Conservation (phyloP, 2,888 invertebrate species). For the Cryptus viduatorius region DNA sequence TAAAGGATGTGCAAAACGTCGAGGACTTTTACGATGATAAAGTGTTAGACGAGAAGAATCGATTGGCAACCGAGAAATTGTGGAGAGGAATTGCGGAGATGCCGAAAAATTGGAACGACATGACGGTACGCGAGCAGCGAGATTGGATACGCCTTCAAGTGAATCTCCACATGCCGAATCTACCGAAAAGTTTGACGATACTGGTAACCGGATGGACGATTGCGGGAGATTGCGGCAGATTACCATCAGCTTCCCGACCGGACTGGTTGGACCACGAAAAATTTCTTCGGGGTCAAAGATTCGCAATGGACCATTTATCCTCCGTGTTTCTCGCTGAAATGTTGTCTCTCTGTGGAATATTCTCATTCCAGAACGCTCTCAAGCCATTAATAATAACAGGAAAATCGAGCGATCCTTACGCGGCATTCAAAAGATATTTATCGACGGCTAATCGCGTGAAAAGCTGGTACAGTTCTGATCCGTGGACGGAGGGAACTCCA, state of each 20-base stretch:
- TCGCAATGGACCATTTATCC: slow-evolving; percentile 83
- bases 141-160: slow-evolving; percentile 33
- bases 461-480: slow-evolving; percentile 86
- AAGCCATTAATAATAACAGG: slow-evolving; percentile 85
- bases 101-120: slow-evolving; percentile 55
- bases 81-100: slow-evolving; percentile 8
- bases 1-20: too few relatives aligned
- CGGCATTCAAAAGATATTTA: slow-evolving; percentile 85
- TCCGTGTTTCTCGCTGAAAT: slow-evolving; percentile 82
- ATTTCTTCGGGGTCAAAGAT: slow-evolving; percentile 84
- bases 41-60: slow-evolving; percentile 5
- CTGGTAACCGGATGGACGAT: slow-evolving; percentile 47
- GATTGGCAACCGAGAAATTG: slow-evolving; percentile 1
- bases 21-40: slow-evolving; percentile 5
- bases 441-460: slow-evolving; percentile 84
- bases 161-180: not conserved
- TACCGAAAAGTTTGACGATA: slow-evolving; percentile 60
- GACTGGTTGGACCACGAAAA: slow-evolving; percentile 84
- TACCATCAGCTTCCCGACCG: slow-evolving; percentile 76
- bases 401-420: slow-evolving; percentile 85
- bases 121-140: slow-evolving; percentile 56
- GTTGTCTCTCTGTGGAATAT: slow-evolving; percentile 83
- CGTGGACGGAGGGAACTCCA: slow-evolving; percentile 84
- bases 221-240: slow-evolving; percentile 74
- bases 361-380: slow-evolving; percentile 83